These are phyloP conservation scores for Pollenia griseotomentosa DNA, from an alignment of 2,888 invertebrate species.

Conservation along the genomic window DNA sequence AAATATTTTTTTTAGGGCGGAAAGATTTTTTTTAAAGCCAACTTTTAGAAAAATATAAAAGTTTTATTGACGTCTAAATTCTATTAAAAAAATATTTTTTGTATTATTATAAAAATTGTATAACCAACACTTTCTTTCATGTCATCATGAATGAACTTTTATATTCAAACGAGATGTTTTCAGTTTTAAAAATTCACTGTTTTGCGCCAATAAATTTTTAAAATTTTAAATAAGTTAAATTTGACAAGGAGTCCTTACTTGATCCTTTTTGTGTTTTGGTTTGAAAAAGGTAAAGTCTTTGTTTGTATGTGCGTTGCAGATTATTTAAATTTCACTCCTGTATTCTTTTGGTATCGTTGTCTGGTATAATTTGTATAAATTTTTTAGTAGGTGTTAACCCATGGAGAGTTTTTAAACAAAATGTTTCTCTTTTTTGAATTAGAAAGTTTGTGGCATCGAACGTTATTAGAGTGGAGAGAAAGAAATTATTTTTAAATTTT, in stretches of 20 bases:
- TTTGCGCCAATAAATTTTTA: too few relatives aligned
- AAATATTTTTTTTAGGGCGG: background rate
- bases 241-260: background rate
- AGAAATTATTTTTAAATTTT: too few relatives aligned
- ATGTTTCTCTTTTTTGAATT: background rate
- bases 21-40: background rate
- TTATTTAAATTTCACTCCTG: constrained; percentile 10
- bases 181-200: too few relatives aligned
- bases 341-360: background rate
- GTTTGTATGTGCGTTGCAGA: background rate
- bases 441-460: too few relatives aligned
- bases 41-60: background rate
- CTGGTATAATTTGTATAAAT: too few relatives aligned
- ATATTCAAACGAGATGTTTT: background rate
- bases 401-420: background rate
- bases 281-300: background rate
- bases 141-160: constrained; percentile 15
- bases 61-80: background rate
- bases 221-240: too few relatives aligned
- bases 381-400: background rate
- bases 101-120: background rate
- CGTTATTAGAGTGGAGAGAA: too few relatives aligned
- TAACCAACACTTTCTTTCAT: background rate
- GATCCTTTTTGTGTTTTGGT: background rate
- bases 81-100: background rate